A percentile compares a stretch with the other conserved stretches of the same genome.
Conservation (phyloP, 2,113 vertebrate species). For the Grus americana region DNA sequence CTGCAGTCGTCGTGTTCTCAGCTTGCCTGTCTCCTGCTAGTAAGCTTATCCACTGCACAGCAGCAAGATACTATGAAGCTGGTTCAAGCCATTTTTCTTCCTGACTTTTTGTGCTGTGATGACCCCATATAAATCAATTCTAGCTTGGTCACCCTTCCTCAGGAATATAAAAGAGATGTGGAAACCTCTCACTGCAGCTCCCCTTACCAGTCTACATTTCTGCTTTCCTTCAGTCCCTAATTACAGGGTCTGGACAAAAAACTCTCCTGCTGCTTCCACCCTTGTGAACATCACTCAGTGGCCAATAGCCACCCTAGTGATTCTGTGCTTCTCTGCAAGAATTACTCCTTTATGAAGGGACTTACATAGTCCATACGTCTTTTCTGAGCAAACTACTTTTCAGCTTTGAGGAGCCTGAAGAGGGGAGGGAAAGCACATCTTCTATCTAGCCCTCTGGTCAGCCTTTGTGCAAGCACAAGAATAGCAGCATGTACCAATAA, state of each 20-base stretch:
- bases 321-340: neutral
- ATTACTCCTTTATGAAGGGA: neutral
- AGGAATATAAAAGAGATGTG: neutral
- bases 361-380: neutral
- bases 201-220: neutral
- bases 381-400: neutral
- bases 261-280: neutral
- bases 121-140: neutral
- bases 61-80: neutral
- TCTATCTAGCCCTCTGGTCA: neutral
- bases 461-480: neutral
- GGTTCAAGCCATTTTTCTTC: neutral
- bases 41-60: neutral
- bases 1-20: neutral
- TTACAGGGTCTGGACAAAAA: neutral
- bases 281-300: neutral
- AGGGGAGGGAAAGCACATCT: neutral
- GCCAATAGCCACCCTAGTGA: neutral
- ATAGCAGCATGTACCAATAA: neutral
- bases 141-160: neutral
- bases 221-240: neutral
- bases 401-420: neutral
- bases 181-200: neutral
- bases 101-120: neutral
- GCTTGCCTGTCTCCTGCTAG: neutral